Conservation (phyloP, 2,113 vertebrate genomes). For the Sapajus apella region DNA sequence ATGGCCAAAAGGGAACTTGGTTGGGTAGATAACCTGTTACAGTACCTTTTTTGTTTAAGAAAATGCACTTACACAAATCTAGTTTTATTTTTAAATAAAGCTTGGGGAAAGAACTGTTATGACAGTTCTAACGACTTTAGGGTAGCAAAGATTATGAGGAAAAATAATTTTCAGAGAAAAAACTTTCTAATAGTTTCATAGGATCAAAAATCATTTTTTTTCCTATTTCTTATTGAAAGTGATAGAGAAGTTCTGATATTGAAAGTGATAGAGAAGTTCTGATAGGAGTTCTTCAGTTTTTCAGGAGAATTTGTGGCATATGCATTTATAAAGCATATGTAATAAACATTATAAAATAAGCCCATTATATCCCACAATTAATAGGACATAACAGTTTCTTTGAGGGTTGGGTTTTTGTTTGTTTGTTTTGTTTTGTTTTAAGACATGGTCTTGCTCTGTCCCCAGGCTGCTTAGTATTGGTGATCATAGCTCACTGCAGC, state of each 20-base stretch:
- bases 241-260: not conserved
- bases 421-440: not conserved
- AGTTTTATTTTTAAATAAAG: not conserved
- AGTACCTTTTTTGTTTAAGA: slow-evolving; percentile 21
- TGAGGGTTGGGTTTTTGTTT: not conserved
- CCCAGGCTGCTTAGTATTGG: no score
- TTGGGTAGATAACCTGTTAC: not conserved
- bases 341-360: not conserved
- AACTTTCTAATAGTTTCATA: not conserved
- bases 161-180: not conserved
- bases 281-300: not conserved
- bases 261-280: not conserved
- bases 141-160: not conserved
- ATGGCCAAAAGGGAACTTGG: not conserved
- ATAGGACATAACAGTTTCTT: not conserved
- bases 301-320: not conserved
- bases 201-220: not conserved
- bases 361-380: not conserved
- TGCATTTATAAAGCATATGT: not conserved
- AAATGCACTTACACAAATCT: not conserved
- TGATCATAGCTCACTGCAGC: no score
- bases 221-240: not conserved
- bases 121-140: not conserved
- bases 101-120: not conserved
- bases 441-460: no score